Evolutionary conservation across 2,888 invertebrate genomes (phyloP), one percentile per base, ranked within the genome.

Genomic region (Gibbula magus): DNA sequence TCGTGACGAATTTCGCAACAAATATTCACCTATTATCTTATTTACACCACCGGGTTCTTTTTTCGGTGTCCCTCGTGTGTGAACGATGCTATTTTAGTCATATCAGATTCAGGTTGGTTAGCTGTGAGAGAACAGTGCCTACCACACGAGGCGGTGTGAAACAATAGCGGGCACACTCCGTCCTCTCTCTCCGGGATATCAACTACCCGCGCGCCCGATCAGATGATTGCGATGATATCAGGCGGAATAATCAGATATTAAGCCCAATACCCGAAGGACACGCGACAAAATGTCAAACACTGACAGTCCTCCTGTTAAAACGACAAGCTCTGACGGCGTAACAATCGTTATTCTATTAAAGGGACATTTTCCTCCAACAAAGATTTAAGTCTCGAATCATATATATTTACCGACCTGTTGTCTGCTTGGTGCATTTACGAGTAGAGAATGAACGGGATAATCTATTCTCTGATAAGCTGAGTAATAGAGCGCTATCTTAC

Each of bases 1-100:
- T 61, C 61, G 61, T 61, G 61, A 61, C 61, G 25, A 61, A 61
- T 61, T 61, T 61, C 61, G 25, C 61, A 61, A 61, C 61, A 61
- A 61, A 61, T 61, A 61, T 29, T 61, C 20, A 61, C 61, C 61
- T 13, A 61, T 61, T 61, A 61, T 61, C n/a, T 61, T 61, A 61
- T 61, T 61, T 29, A 61, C 61, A n/a, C 61, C 18, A 25, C 29
- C 25, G 16, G 29, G 13, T 61, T 61, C 61, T 61, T 61, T n/a
- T 61, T 61, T 29, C 25, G 18, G 61, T 29, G 29, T 25, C 61
- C 61, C 61, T 20, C 61, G 16, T 61, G 61, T 61, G 61, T 61
- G 29, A 61, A 61, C 29, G 61, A 61, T 25, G 29, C 29, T 61
- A 61, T 22, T 61, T 61, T 61, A 61, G 61, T 29, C 29, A 29